Evolutionary conservation across 2,888 invertebrate genomes (phyloP).

Genomic region (Yponomeuta sedellus): DNA sequence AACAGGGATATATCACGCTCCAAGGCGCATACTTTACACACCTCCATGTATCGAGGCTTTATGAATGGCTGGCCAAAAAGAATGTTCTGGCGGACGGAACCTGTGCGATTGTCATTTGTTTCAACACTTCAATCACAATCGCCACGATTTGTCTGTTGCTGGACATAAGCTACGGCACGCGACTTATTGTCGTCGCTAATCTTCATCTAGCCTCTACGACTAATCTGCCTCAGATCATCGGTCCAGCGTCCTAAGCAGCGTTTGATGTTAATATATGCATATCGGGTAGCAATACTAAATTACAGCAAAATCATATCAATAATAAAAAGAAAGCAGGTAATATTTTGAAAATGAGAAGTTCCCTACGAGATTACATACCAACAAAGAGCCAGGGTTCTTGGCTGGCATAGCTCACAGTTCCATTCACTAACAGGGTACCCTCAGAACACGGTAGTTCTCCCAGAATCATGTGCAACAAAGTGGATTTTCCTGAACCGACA

Average conservation of each 20-base stretch:
- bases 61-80: conserved; percentile 87
- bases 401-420: conserved; percentile 84
- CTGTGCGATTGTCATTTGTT: conserved; percentile 41
- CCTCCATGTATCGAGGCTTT: conserved; percentile 77
- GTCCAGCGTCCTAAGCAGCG: no score
- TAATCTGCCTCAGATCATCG: no score
- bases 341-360: no score
- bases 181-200: no score
- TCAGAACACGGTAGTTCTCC: conserved; percentile 82
- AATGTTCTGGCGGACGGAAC: conserved; percentile 93
- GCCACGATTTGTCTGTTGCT: no score
- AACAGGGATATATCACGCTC: conserved; percentile 84
- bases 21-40: conserved; percentile 83
- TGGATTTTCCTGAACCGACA: conserved; percentile 78
- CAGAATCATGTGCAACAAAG: conserved; percentile 80
- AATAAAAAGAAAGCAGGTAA: no score
- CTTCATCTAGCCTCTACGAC: no score
- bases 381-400: conserved; percentile 90
- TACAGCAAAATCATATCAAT: no score
- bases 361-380: conserved; percentile 53
- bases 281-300: no score
- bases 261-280: no score
- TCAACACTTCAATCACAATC: no score
- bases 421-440: conserved; percentile 79
- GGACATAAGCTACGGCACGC: no score